phyloP scores from a whole-genome alignment of 2,888 invertebrate genomes.

The Nephrotoma appendiculata region DNA sequence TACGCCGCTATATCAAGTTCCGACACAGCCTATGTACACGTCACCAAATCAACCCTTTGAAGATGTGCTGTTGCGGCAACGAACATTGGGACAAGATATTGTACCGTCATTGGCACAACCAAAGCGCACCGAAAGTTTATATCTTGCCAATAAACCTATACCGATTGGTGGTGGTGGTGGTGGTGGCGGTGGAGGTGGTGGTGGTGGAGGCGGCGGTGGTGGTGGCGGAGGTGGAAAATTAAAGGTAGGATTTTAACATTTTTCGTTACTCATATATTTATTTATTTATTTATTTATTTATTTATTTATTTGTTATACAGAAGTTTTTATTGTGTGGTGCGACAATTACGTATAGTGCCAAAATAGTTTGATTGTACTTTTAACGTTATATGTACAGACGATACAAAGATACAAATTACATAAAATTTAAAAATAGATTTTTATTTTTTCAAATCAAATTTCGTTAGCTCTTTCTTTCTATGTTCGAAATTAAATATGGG shows the following conservation, averaged over 20 bases:
- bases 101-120: constrained; percentile 77
- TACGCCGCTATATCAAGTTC: constrained; percentile 36
- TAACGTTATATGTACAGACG: neutral
- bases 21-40: constrained; percentile 34
- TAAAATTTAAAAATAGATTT: neutral
- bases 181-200: constrained; percentile 34
- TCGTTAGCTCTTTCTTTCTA: neutral
- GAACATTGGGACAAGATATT: constrained; percentile 76
- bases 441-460: neutral
- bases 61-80: constrained; percentile 64
- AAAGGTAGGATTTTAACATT: constrained; percentile 22
- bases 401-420: neutral
- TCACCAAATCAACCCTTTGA: constrained; percentile 54
- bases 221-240: constrained; percentile 19
- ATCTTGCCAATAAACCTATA: constrained; percentile 47
- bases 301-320: neutral
- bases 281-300: too few species aligned
- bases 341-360: neutral
- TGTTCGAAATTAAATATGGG: neutral
- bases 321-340: neutral
- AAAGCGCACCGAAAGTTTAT: constrained; percentile 82
- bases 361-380: neutral
- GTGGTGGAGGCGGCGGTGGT: constrained; percentile 22
- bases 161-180: constrained; percentile 32
- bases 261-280: neutral